Percentiles rank a stretch among this genome's conserved stretches.
phyloP scores from a whole-genome alignment of 2,797 vertebrate species.

The Hybognathus amarus region DNA sequence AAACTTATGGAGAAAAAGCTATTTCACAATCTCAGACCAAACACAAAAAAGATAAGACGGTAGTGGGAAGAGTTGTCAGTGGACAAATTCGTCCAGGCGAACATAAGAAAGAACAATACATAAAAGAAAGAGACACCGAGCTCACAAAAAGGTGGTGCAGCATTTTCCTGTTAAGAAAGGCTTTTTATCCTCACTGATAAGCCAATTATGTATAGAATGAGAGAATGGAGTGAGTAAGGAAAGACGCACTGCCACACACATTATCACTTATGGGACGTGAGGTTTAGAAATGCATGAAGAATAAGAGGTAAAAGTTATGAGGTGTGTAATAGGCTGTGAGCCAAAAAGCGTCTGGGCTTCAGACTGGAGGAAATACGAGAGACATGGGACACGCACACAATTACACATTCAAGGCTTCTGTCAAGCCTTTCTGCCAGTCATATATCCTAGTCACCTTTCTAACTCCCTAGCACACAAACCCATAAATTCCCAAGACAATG shows the following conservation, averaged over 20 bases:
- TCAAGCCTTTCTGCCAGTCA: constrained; percentile 1
- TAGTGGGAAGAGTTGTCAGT: constrained; percentile 46
- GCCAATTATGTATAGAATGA: constrained; percentile 57
- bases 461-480: constrained; percentile 46
- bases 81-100: constrained; percentile 40
- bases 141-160: constrained; percentile 31
- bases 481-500: constrained; percentile 18
- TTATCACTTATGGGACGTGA: constrained; percentile 65
- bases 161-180: constrained; percentile 57
- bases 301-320: constrained; percentile 51
- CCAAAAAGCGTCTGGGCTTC: constrained; percentile 46
- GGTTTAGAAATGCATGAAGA: constrained; percentile 66
- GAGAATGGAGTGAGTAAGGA: constrained; percentile 45
- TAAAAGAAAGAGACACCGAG: constrained; percentile 15
- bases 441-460: constrained; percentile 40
- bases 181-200: constrained; percentile 65
- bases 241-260: constrained; percentile 25
- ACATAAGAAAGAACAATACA: constrained; percentile 19
- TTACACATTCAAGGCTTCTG: constrained; percentile 2
- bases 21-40: constrained; percentile 12
- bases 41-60: constrained; percentile 49
- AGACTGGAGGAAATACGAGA: constrained; percentile 50
- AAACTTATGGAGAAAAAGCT: constrained; percentile 39
- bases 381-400: constrained; percentile 20
- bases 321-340: constrained; percentile 55